Evolutionary conservation across 2,888 invertebrate species (phyloP).

Genomic region (Cyaniris semiargus): DNA sequence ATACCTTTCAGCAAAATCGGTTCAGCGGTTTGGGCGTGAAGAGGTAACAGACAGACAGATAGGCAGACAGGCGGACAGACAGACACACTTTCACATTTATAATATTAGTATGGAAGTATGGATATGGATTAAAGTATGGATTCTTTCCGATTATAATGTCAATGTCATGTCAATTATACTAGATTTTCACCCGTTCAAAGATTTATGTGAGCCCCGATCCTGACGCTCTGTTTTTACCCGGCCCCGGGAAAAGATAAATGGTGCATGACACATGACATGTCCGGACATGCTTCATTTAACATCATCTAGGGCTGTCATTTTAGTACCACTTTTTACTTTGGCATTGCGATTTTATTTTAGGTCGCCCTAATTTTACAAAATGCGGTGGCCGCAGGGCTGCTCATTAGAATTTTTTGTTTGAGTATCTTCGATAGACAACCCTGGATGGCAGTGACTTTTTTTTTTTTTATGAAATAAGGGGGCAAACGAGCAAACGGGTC

Average conservation of each 20-base stretch:
- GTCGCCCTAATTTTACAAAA: not conserved
- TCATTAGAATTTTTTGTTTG: not conserved
- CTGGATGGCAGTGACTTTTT: not conserved
- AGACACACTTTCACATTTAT: too few species aligned
- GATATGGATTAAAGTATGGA: too few species aligned
- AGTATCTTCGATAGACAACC: not conserved
- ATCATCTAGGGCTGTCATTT: slow-evolving; percentile 1
- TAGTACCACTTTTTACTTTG: not conserved
- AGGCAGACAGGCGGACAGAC: too few species aligned
- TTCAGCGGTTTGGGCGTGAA: too few species aligned
- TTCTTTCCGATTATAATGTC: not conserved
- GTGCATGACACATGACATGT: slow-evolving; percentile 4
- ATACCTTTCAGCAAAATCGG: too few species aligned
- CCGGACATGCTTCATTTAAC: slow-evolving; percentile 22
- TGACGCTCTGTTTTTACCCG: slow-evolving; percentile 22
- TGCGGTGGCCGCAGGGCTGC: not conserved
- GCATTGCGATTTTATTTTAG: not conserved
- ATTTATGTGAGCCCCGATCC: not conserved
- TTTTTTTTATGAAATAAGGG: too few species aligned
- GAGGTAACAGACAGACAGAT: too few species aligned
- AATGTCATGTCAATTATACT: not conserved
- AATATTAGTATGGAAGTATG: too few species aligned
- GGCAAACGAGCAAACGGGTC: too few species aligned
- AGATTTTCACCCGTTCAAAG: not conserved
- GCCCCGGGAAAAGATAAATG: slow-evolving; percentile 18